phyloP scores from a whole-genome alignment of 1,140 invertebrate genomes.

The Agrilus planipennis region DNA sequence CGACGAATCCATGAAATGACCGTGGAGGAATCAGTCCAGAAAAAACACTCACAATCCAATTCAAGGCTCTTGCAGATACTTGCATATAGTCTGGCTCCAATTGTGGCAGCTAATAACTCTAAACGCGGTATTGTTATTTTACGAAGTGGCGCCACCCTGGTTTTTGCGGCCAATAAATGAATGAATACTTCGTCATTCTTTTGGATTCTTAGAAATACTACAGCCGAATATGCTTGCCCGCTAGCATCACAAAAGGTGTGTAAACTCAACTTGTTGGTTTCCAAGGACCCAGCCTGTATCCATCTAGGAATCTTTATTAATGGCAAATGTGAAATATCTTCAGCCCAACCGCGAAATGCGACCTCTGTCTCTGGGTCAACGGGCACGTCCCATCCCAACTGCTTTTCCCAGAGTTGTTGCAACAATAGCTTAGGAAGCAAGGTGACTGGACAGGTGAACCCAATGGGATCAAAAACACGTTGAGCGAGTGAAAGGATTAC shows the following conservation, averaged over 20 bases:
- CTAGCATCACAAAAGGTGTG: conserved; percentile 26
- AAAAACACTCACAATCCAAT: conserved; percentile 3
- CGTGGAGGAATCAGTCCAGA: conserved; percentile 31
- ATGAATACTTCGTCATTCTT: conserved; percentile 6
- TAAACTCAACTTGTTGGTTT: conserved; percentile 7
- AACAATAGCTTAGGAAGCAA: conserved; percentile 10
- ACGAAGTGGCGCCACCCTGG: conserved; percentile 19
- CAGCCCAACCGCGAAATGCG: conserved; percentile 9
- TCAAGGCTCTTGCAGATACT: conserved; percentile 5
- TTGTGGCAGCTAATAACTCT: conserved; percentile 15
- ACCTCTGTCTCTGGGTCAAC: conserved; percentile 6
- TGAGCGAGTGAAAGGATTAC: conserved; percentile 9
- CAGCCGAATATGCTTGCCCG: conserved; percentile 19
- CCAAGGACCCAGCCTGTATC: not conserved
- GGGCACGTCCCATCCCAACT: conserved; percentile 7
- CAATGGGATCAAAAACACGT: conserved; percentile 28
- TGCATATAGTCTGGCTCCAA: conserved; percentile 9
- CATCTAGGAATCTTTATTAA: conserved; percentile 11
- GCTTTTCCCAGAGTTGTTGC: conserved; percentile 8
- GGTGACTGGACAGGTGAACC: conserved; percentile 23
- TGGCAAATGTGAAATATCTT: conserved; percentile 8
- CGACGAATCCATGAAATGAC: conserved; percentile 29
- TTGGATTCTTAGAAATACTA: conserved; percentile 16
- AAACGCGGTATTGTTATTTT: conserved; percentile 21
- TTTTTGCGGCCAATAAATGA: conserved; percentile 17